phyloP scores from a whole-genome alignment of 2,888 invertebrate genomes.

The Pedicia rivosa region DNA sequence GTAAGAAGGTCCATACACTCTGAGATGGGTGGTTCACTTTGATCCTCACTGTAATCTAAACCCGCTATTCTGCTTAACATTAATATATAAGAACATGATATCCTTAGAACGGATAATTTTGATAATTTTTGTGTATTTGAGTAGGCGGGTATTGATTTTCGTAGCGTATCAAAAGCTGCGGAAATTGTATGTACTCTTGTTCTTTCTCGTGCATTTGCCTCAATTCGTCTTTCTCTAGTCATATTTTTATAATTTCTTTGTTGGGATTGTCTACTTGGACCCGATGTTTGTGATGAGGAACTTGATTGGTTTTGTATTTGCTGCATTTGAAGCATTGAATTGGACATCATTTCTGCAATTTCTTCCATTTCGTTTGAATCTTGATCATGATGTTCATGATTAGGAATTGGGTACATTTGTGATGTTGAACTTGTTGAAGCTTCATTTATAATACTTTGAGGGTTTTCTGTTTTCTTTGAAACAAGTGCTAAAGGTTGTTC shows the following conservation, averaged over 20 bases:
- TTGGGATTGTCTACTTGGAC: slow-evolving; percentile 32
- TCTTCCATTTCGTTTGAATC: slow-evolving; percentile 8
- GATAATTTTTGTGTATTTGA: slow-evolving; percentile 88
- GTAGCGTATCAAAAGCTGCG: slow-evolving; percentile 82
- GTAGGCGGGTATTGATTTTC: slow-evolving; percentile 74
- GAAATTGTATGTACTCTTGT: slow-evolving; percentile 91
- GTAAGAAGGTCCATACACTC: slow-evolving; percentile 77
- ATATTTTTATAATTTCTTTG: slow-evolving; percentile 90
- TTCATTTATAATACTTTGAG: slow-evolving; percentile 10
- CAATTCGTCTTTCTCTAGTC: slow-evolving; percentile 82
- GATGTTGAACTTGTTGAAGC: slow-evolving; percentile 12
- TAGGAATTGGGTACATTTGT: slow-evolving; percentile 19
- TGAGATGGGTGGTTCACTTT: slow-evolving; percentile 43
- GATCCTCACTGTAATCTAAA: slow-evolving; percentile 44
- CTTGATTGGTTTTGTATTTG: background rate
- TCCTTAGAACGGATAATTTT: slow-evolving; percentile 79
- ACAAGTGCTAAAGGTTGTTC: slow-evolving; percentile 48
- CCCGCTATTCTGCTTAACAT: slow-evolving; percentile 67
- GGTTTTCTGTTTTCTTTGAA: slow-evolving; percentile 31
- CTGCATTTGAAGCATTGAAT: too few species aligned
- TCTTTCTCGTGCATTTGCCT: slow-evolving; percentile 85
- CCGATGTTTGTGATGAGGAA: background rate
- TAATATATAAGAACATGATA: slow-evolving; percentile 86
- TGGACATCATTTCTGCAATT: slow-evolving; percentile 9
- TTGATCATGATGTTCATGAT: slow-evolving; percentile 10